phyloP scores from a whole-genome alignment of 2,797 vertebrate genomes.

The Aotus griseimembra region DNA sequence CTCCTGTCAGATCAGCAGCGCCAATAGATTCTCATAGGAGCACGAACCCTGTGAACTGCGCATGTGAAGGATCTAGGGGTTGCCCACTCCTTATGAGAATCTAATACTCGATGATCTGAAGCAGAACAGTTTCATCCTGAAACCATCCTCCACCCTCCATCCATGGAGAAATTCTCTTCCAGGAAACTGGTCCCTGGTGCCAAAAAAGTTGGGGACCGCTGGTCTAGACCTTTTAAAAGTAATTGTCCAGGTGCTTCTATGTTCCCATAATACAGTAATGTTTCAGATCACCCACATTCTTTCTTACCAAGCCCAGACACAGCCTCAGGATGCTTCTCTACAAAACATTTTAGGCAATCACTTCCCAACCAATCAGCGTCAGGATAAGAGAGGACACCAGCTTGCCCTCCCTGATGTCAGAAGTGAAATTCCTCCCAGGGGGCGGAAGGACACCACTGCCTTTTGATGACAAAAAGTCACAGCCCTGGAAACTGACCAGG shows the following conservation, averaged over 20 bases:
- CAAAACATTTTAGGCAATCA: neutral
- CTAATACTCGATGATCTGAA: neutral
- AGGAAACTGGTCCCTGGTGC: neutral
- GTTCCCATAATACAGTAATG: neutral
- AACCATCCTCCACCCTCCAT: neutral
- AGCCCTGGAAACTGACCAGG: neutral
- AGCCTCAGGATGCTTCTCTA: neutral
- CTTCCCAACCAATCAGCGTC: neutral
- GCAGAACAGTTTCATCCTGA: neutral
- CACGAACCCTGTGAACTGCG: fast-evolving
- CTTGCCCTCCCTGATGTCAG: neutral
- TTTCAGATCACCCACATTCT: neutral
- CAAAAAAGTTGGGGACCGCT: neutral
- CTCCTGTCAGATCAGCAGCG: neutral
- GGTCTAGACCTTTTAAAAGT: neutral
- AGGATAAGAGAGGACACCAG: neutral
- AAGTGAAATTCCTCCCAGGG: neutral
- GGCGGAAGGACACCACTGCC: neutral
- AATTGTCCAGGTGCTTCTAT: neutral
- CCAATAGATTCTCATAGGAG: neutral
- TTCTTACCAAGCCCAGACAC: neutral
- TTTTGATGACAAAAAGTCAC: neutral
- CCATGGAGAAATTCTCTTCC: neutral
- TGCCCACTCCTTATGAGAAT: neutral
- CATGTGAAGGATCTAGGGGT: neutral